Percentiles rank a stretch among this genome's conserved stretches.
Evolutionary conservation across 2,113 vertebrate species (phyloP).

Genomic region (Pseudorhombus dupliciocellatus): DNA sequence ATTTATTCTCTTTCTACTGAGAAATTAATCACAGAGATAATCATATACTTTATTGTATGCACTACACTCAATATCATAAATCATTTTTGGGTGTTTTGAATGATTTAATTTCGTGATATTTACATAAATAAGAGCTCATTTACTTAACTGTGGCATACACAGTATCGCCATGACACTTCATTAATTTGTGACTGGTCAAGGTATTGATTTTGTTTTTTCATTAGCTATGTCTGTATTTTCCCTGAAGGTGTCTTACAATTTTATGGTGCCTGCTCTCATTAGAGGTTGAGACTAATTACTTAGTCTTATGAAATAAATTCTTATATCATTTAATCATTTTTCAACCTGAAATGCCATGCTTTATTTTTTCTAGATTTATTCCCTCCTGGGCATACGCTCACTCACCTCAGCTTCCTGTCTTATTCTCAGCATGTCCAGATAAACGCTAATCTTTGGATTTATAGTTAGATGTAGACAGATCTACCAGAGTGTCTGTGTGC

Average conservation of each 20-base stretch:
- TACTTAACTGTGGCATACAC: background rate
- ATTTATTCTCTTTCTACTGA: background rate
- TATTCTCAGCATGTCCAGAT: background rate
- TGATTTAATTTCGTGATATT: background rate
- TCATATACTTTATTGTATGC: background rate
- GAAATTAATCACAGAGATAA: background rate
- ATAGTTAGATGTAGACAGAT: too few species aligned
- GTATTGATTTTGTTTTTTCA: constrained; percentile 30
- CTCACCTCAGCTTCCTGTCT: background rate
- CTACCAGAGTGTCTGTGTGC: background rate
- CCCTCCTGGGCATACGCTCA: too few species aligned
- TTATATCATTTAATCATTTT: background rate
- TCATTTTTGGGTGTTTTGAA: background rate
- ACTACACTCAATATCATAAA: background rate
- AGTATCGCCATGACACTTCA: background rate
- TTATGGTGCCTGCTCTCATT: background rate
- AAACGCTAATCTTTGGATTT: background rate
- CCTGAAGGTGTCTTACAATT: background rate
- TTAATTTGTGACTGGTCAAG: constrained; percentile 4
- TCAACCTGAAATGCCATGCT: background rate
- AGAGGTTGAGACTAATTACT: background rate
- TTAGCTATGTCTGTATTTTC: background rate
- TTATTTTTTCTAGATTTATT: background rate
- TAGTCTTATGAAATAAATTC: background rate
- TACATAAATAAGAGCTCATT: background rate